phyloP scores from a whole-genome alignment of 2,888 invertebrate genomes.

The Zelleria hepariella region DNA sequence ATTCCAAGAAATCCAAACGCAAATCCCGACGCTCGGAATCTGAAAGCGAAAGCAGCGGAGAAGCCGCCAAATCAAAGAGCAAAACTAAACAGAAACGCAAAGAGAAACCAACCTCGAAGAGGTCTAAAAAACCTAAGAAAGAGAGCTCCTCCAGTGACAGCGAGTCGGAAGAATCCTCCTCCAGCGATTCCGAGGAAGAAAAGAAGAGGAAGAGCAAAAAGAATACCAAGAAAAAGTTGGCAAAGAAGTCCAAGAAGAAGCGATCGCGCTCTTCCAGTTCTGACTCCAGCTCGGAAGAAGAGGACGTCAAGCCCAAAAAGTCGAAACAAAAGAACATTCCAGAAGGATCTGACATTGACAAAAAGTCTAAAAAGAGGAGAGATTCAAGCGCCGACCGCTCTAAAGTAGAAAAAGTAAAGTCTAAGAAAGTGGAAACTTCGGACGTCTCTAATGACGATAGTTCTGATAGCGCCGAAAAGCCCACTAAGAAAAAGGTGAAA shows the following conservation, averaged over 20 bases:
- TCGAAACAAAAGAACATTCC: slow-evolving; percentile 63
- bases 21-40: slow-evolving; percentile 67
- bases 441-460: slow-evolving; percentile 59
- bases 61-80: slow-evolving; percentile 54
- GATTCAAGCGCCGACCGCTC: slow-evolving; percentile 48
- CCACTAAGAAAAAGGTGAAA: slow-evolving; percentile 64
- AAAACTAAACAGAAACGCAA: slow-evolving; percentile 62
- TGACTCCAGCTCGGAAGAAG: slow-evolving; percentile 67
- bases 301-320: slow-evolving; percentile 53
- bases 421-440: slow-evolving; percentile 53
- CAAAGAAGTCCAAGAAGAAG: slow-evolving; percentile 63
- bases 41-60: slow-evolving; percentile 63
- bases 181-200: slow-evolving; percentile 65
- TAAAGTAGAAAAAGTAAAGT: slow-evolving; percentile 38
- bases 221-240: slow-evolving; percentile 55
- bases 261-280: slow-evolving; percentile 61
- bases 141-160: slow-evolving; percentile 64
- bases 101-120: slow-evolving; percentile 72
- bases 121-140: slow-evolving; percentile 60
- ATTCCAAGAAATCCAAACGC: slow-evolving; percentile 61
- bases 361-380: slow-evolving; percentile 51
- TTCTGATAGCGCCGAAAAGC: slow-evolving; percentile 66
- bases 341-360: slow-evolving; percentile 58
- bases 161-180: slow-evolving; percentile 65
- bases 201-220: slow-evolving; percentile 66